Conservation (phyloP, 2,888 invertebrate species). For the Cephalotes varians region DNA sequence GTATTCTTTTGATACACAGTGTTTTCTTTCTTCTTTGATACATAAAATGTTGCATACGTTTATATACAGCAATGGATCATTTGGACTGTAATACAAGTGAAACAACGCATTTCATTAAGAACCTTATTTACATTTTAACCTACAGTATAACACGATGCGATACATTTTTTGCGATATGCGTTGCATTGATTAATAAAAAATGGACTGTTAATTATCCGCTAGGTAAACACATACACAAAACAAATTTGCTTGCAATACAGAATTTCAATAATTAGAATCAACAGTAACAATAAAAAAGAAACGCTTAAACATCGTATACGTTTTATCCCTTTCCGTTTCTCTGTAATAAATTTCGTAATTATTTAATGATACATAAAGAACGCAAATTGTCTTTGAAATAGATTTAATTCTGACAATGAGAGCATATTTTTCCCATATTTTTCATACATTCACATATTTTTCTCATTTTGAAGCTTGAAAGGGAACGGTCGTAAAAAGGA, state of each 20-base stretch:
- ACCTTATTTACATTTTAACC: neutral
- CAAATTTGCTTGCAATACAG: neutral
- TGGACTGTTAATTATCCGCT: neutral
- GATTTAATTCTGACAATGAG: slow-evolving; percentile 1
- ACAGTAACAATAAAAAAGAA: neutral
- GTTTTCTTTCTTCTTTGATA: neutral
- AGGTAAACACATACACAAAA: neutral
- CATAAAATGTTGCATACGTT: neutral
- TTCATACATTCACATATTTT: neutral
- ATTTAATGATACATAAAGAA: neutral
- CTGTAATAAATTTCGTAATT: neutral
- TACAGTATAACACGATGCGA: neutral
- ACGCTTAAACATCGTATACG: neutral
- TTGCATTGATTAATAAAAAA: slow-evolving; percentile 15
- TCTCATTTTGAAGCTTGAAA: slow-evolving; percentile 10
- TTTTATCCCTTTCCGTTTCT: neutral
- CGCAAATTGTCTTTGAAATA: neutral
- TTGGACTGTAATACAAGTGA: neutral
- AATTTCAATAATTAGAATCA: slow-evolving; percentile 16
- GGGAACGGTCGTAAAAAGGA: neutral
- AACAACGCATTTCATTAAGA: neutral
- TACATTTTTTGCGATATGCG: neutral
- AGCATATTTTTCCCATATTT: neutral
- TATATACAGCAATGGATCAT: neutral
- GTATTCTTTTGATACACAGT: neutral